Evolutionary conservation across 2,113 vertebrate species (phyloP), one percentile per base, ranked within the genome.

Genomic region (Leucosticte australis): DNA sequence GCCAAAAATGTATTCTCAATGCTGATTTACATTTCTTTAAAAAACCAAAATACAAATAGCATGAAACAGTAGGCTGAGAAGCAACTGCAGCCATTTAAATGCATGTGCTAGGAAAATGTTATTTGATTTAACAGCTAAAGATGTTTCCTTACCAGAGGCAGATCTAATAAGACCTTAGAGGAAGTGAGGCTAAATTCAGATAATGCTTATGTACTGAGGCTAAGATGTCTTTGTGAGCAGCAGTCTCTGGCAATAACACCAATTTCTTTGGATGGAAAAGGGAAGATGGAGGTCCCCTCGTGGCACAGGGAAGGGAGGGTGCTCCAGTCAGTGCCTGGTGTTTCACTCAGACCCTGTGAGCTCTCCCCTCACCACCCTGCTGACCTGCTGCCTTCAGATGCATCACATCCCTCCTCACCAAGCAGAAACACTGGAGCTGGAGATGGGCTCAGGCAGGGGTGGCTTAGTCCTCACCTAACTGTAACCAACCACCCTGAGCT

Each of bases 81-180:
- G 18, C 19, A 39, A 74, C 59, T 10, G 30, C 55, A 73, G n/a
- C 27, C 57, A 52, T 42, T 89, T 77, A 85, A 89, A 77, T 74
- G 49, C 6, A 4, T 35, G 23, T 70, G 42, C 46, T 87, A 59
- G 46, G 27, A 85, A 95, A 87, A 94, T 19, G 15, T 76, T 90
- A 90, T 63, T 84, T 44, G 33, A 30, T 84, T 91, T 82, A 94
- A 55, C 87, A 92, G 37, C 59, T 89, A 65, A 92, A 96, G 84
- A 91, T 80, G 59, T 69, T 96, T 91, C 33, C 37, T 83, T 94
- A 65, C 39, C 18, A 91, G 70, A 82, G 64, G 57, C 57, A 74
- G 70, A 92, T 90, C 55, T 79, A 95, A 59, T 77, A 76, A 89
- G 78, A 77, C 68, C 80, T 94, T 85, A 77, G 91, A 88, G 79